Conservation (phyloP, 2,113 vertebrate species). For the Mugil cephalus region DNA sequence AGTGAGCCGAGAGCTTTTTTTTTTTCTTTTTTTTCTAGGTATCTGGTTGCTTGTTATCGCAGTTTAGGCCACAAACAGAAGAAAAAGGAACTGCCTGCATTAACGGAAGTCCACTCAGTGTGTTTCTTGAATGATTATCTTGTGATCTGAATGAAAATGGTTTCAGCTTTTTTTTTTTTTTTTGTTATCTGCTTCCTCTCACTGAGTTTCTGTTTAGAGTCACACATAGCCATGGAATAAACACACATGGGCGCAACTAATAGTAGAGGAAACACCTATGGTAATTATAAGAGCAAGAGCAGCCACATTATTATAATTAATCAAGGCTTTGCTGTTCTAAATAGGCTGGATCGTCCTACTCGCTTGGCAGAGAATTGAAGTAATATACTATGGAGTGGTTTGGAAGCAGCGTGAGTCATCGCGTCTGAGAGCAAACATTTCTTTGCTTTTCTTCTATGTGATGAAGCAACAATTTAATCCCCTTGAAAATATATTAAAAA, state of each 20-base stretch:
- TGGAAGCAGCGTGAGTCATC: conserved; percentile 41
- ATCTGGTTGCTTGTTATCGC: not conserved
- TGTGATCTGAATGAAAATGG: conserved; percentile 37
- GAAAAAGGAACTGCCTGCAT: conserved; percentile 16
- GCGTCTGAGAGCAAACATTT: conserved; percentile 27
- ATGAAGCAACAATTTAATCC: conserved; percentile 36
- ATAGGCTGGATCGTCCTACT: conserved; percentile 23
- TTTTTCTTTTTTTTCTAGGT: not conserved
- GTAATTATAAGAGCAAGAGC: conserved; percentile 18
- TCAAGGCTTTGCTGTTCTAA: conserved; percentile 8
- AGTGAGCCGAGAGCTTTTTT: not conserved
- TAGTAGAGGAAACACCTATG: not conserved
- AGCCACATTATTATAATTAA: conserved; percentile 41
- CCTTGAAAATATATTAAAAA: conserved; percentile 12
- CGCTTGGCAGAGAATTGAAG: conserved; percentile 30
- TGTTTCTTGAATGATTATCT: conserved; percentile 30
- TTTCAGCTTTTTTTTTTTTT: conserved; percentile 5
- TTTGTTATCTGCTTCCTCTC: not conserved
- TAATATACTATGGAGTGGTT: conserved; percentile 9
- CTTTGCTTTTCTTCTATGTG: conserved; percentile 16
- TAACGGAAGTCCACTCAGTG: conserved; percentile 23
- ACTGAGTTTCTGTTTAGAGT: not conserved
- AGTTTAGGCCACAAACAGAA: not conserved
- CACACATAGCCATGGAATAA: conserved; percentile 7
- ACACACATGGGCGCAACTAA: no score